Evolutionary conservation across 2,888 invertebrate genomes (phyloP), one percentile per base, ranked within the genome.

Genomic region (Aphidoletes aphidimyza): DNA sequence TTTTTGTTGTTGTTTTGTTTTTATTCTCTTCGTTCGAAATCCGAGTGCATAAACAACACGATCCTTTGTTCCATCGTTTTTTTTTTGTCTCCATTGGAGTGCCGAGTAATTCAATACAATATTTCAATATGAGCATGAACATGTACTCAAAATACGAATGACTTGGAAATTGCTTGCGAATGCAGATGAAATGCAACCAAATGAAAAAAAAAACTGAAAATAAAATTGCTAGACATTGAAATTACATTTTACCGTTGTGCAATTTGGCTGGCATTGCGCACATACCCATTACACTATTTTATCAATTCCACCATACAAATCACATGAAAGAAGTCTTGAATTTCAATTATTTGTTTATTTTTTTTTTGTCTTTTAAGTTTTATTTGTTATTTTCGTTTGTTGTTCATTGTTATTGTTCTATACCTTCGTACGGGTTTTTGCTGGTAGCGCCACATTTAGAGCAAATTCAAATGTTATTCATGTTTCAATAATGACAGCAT

Each of bases 311-410:
- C 26, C 34, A 14, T 69, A 69, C 69, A 69, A 26, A 69, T 30
- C 34, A 69, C 30, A 69, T 69, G 69, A 30, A n/a, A 69, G 69
- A 69, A 69, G 54, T 54, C 54, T 54, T 54, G 54, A 54, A 69
- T 34, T 69, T 69, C 69, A 69, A 30, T 69, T 69, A 69, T 69
- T 30, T 69, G 69, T 34, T 69, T 69, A 69, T 69, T 11, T 69
- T 54, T n/a, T 6, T 22, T 22, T 54, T 54, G 54, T 54, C 22
- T 54, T 54, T 54, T 54, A 54, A 5, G 22, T 47, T 2, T 17
- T 47, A 17, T 19, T 14, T 19, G 9, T 5, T 54, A 14, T 69
- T 34, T 26, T 30, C 17, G 69, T 69, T 11, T 30, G 54, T 14
- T n/a, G 30, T 69, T 69, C 17, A 30, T 69, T 30, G 17, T 69